Conservation (phyloP, 2,113 vertebrate genomes). For the Anser cygnoides region DNA sequence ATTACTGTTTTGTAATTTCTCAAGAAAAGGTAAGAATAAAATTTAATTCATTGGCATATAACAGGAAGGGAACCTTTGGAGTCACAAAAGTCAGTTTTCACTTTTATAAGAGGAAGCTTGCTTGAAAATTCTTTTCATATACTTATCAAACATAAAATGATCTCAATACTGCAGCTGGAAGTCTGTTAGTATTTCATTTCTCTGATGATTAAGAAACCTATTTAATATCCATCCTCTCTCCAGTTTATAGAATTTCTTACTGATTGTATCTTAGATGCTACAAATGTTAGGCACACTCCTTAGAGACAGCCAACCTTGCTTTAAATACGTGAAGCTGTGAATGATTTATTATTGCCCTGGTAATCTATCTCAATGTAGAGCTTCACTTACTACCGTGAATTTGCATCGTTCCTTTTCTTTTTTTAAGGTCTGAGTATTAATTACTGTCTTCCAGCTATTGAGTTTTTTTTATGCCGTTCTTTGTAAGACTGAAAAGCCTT, state of each 20-base stretch:
- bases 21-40: neutral
- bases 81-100: neutral
- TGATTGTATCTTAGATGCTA: neutral
- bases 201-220: neutral
- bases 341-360: neutral
- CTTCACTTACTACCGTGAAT: neutral
- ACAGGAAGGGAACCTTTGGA: neutral
- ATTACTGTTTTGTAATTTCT: neutral
- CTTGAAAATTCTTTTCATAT: neutral
- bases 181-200: neutral
- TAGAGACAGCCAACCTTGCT: neutral
- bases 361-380: neutral
- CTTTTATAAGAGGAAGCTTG: neutral
- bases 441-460: neutral
- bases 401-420: neutral
- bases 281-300: neutral
- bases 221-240: neutral
- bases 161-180: neutral
- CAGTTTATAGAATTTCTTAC: neutral
- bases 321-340: neutral
- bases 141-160: neutral
- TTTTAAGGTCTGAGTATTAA: neutral
- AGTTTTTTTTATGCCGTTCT: neutral
- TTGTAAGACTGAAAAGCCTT: neutral
- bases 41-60: neutral